A percentile compares a stretch with the other conserved stretches of the same genome.
Evolutionary conservation across 2,797 vertebrate species (phyloP).

Genomic region (Cyclopterus lumpus): DNA sequence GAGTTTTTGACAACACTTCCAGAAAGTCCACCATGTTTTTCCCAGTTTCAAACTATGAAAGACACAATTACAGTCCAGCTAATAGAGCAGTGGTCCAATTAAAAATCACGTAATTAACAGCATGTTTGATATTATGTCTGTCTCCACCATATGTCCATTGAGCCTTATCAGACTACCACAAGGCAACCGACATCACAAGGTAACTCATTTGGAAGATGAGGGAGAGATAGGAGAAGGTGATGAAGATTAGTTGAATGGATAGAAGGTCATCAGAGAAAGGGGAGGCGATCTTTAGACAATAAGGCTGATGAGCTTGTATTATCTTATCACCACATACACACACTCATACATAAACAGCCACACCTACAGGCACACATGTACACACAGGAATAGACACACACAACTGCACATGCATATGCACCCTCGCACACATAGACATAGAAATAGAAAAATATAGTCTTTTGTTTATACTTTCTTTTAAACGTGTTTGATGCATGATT

Average conservation of each 20-base stretch:
- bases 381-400: no score
- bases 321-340: slow-evolving; percentile 58
- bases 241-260: slow-evolving; percentile 44
- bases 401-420: no score
- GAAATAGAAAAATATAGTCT: not conserved
- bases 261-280: slow-evolving; percentile 67
- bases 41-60: not conserved
- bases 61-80: not conserved
- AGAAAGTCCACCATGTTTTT: not conserved
- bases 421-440: no score
- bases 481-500: slow-evolving; percentile 23
- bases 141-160: not conserved
- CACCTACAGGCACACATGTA: no score
- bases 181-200: not conserved
- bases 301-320: slow-evolving; percentile 78
- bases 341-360: not conserved
- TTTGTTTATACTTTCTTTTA: not conserved
- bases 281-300: slow-evolving; percentile 68
- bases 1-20: not conserved
- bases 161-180: not conserved
- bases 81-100: not conserved
- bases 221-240: slow-evolving; percentile 15
- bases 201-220: slow-evolving; percentile 13
- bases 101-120: not conserved
- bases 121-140: not conserved